These are phyloP conservation scores for Sarcophaga subvicina DNA, from an alignment of 2,888 invertebrate species.

Conservation along the genomic window DNA sequence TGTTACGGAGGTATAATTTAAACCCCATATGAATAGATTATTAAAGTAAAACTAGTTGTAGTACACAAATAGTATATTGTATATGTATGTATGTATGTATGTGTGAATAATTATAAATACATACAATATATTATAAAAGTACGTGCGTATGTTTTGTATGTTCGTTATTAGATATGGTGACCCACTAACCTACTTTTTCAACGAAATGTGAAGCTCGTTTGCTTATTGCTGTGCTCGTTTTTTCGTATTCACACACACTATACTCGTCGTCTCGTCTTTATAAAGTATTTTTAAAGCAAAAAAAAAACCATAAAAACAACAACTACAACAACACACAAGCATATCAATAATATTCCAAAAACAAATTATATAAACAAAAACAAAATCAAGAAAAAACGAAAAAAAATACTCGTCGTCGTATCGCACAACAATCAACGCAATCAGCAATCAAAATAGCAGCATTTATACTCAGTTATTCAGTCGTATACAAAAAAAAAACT, in stretches of 20 bases:
- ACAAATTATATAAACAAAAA: slow-evolving; percentile 67
- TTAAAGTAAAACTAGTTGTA: not conserved
- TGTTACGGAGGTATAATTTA: no score
- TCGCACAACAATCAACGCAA: slow-evolving; percentile 55
- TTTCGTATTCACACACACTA: slow-evolving; percentile 40
- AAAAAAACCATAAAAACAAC: slow-evolving; percentile 19
- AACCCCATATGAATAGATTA: not conserved
- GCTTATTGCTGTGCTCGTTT: slow-evolving; percentile 49
- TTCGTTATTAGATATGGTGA: slow-evolving; percentile 81
- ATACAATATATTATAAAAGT: not conserved
- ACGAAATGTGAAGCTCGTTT: slow-evolving; percentile 79
- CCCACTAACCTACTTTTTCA: slow-evolving; percentile 92
- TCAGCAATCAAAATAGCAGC: slow-evolving; percentile 48
- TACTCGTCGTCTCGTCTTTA: not conserved
- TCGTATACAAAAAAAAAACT: not conserved
- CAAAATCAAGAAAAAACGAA: slow-evolving; percentile 30
- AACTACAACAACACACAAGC: not conserved
- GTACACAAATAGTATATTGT: not conserved
- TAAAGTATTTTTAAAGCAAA: no score
- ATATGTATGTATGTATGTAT: slow-evolving; percentile 14
- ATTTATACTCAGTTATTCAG: slow-evolving; percentile 12
- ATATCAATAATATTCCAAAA: not conserved
- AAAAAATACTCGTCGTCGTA: no score
- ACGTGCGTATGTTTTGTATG: slow-evolving; percentile 52
- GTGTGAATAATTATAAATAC: slow-evolving; percentile 37